Base-by-base conservation (phyloP, 2,888 invertebrate species). In the Perdita meconis region DNA sequence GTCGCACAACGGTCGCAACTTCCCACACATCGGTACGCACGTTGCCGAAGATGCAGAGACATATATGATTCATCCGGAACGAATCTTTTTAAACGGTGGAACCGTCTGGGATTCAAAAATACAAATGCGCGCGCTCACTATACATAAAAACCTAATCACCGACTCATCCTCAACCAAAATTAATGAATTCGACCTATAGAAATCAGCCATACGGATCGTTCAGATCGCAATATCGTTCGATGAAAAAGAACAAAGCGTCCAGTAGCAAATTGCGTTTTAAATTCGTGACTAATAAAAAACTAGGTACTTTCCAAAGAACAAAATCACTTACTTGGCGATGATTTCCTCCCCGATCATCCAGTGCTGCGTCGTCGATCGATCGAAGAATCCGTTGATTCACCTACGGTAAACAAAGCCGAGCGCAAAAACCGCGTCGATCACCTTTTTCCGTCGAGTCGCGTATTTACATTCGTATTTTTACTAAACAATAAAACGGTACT, bases 41-140 rank as follows among this genome's bases (percentile, higher is more conserved):
- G 70, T 79, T 81, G 59, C 72, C 42, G 66, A 70, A 78, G 79
- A 78, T 71, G 69, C 68, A 78, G 81, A 78, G 81, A 78, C 85
- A 75, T 71, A 84, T 55, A 81, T 85, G 84, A 85, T 85, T 85
- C 86, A 86, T 85, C 78, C 61, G 51, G 61, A 82, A 83, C 78
- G 74, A 73, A 72, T 64, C 72, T 74, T 80, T 82, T 80, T 64
- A 34, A 77, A 70, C 36, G 19, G 40, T 38, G 34, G 24, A 24
- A 76, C 51, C 56, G 67, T 64, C 44, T 59, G 22, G 13, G 30
- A 24, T 30, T 56, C 51, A n/a, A 70, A 70, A 61, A 68, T 57
- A 55, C n/a, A 59, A 19, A 44, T 19, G 57, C 13, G 0, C 22
- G 30, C 51, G 47, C 47, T 61, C 47, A 16, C 12, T 19, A 19